A percentile compares a stretch with the other conserved stretches of the same genome.
Evolutionary conservation across 2,888 invertebrate genomes (phyloP).

Genomic region (Cetonia aurata): DNA sequence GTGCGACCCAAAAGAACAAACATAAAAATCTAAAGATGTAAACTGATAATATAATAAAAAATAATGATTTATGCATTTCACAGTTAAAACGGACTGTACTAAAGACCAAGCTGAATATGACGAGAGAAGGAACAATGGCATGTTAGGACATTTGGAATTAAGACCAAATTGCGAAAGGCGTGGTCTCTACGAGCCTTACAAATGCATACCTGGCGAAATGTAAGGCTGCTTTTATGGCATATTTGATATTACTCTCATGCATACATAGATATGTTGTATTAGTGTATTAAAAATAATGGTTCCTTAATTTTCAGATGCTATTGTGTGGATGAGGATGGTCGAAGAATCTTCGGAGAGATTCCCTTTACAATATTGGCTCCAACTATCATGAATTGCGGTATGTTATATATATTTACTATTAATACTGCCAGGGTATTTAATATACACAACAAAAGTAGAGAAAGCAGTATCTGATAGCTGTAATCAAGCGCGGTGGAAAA

Average conservation of each 20-base stretch:
- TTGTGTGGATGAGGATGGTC: conserved; percentile 73
- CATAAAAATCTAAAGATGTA: too few species aligned
- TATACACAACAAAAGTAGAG: too few species aligned
- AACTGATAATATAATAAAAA: too few species aligned
- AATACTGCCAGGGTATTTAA: too few species aligned
- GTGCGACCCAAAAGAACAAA: too few species aligned
- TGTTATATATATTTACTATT: conserved; percentile 42
- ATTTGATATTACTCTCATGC: background rate
- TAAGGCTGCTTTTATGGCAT: conserved; percentile 62
- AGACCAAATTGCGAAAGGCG: conserved; percentile 74
- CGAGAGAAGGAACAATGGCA: conserved; percentile 65
- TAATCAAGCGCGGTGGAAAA: too few species aligned
- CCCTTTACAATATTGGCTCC: conserved; percentile 65
- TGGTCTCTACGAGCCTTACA: conserved; percentile 71
- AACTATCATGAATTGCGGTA: conserved; percentile 73
- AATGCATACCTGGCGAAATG: conserved; percentile 78
- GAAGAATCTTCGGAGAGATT: conserved; percentile 77
- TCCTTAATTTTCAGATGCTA: conserved; percentile 70
- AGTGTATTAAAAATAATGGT: conserved; percentile 8
- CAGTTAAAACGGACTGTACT: conserved; percentile 58
- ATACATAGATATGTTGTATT: background rate
- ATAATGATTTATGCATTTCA: too few species aligned
- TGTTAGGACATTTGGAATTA: conserved; percentile 70
- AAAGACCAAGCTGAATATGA: conserved; percentile 67
- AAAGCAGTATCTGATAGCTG: too few species aligned